Percentiles rank a stretch among this genome's conserved stretches.
phyloP scores from a whole-genome alignment of 2,797 vertebrate species.

The Acrossocheilus wenchowensis region DNA sequence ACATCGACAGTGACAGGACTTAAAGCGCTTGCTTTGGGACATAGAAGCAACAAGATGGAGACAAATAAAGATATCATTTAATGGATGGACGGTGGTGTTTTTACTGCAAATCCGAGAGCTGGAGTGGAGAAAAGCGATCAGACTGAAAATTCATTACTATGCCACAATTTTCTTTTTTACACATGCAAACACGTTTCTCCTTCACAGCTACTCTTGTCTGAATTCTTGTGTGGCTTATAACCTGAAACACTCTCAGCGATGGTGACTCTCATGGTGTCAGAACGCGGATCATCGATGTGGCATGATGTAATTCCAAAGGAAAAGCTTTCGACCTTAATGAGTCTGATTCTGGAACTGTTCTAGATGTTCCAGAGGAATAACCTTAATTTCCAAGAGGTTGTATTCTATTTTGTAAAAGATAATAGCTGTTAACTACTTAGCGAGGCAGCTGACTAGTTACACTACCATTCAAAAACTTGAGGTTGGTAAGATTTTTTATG shows the following conservation, averaged over 20 bases:
- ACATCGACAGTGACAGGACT: background rate
- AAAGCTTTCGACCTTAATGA: background rate
- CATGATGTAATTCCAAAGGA: slow-evolving; percentile 13
- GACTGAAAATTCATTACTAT: slow-evolving; percentile 2
- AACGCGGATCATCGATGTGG: background rate
- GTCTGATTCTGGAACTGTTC: background rate
- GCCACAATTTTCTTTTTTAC: background rate
- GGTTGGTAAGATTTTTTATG: background rate
- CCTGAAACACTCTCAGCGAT: background rate
- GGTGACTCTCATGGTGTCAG: background rate
- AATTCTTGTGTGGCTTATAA: background rate
- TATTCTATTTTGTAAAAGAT: background rate
- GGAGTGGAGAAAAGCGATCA: background rate
- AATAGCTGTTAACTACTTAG: slow-evolving; percentile 6
- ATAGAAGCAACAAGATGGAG: background rate
- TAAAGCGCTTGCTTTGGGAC: background rate
- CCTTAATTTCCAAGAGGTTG: background rate
- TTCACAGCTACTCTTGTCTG: background rate
- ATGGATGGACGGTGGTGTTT: slow-evolving; percentile 21
- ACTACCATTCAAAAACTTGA: background rate
- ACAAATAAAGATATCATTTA: slow-evolving; percentile 10
- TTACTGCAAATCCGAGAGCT: slow-evolving; percentile 20
- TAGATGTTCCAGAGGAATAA: slow-evolving; percentile 9
- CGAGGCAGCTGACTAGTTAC: background rate
- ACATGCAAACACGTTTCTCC: background rate